phyloP scores from a whole-genome alignment of 2,888 invertebrate genomes.

The Chloroclysta siterata region DNA sequence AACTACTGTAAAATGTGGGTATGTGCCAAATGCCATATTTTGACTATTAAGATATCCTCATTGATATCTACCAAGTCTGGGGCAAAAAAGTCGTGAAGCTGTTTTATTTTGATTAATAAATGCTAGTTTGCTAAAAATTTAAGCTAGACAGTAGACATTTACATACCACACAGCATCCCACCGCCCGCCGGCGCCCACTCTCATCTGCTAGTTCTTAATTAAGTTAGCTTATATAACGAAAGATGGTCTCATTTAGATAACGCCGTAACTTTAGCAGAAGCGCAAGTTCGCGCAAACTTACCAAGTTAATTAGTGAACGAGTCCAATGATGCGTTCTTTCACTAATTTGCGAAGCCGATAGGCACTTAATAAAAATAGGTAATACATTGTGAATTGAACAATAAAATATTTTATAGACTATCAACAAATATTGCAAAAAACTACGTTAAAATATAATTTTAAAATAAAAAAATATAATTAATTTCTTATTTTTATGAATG shows the following conservation, averaged over 20 bases:
- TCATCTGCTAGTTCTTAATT: slow-evolving; percentile 86
- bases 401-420: background rate
- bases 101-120: too few relatives aligned
- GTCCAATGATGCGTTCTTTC: slow-evolving; percentile 31
- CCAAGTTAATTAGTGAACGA: slow-evolving; percentile 43
- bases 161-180: slow-evolving; percentile 60
- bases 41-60: too few relatives aligned
- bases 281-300: slow-evolving; percentile 70
- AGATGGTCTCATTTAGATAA: slow-evolving; percentile 86
- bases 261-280: slow-evolving; percentile 72
- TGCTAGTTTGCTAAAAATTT: background rate
- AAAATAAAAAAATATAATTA: too few relatives aligned
- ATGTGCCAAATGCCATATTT: too few relatives aligned
- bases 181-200: slow-evolving; percentile 80
- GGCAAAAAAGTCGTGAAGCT: too few relatives aligned
- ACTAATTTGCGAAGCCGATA: slow-evolving; percentile 26
- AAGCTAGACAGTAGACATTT: slow-evolving; percentile 33
- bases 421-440: background rate
- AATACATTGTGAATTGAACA: background rate
- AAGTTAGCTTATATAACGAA: slow-evolving; percentile 86
- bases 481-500: too few relatives aligned
- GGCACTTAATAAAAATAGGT: background rate
- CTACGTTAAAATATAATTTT: too few relatives aligned
- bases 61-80: too few relatives aligned
- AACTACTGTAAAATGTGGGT: too few relatives aligned